Percentiles rank a stretch among this genome's conserved stretches.
These are phyloP conservation scores for Hippolais icterina DNA, from an alignment of 2,113 vertebrate genomes.

Conservation along the genomic window DNA sequence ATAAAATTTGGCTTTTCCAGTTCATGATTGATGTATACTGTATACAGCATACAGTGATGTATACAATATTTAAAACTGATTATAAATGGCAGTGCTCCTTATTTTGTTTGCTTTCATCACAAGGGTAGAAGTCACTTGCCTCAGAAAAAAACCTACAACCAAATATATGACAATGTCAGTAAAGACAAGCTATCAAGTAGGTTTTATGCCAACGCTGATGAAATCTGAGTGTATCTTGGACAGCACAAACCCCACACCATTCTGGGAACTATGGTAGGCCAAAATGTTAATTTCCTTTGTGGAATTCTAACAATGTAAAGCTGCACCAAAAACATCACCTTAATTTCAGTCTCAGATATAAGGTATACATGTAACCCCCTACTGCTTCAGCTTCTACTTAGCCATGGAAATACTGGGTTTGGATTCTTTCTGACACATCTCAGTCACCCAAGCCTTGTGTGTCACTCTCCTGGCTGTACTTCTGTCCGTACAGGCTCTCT, in stretches of 20 bases:
- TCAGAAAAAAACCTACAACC: neutral
- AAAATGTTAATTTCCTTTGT: neutral
- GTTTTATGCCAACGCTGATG: neutral
- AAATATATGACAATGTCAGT: neutral
- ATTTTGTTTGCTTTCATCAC: neutral
- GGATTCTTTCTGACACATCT: neutral
- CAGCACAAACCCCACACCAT: neutral
- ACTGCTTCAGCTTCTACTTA: neutral
- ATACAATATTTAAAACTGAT: neutral
- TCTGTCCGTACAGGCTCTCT: neutral
- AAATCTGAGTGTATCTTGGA: neutral
- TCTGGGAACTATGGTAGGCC: neutral
- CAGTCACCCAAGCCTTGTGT: accelerated
- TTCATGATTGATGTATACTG: neutral
- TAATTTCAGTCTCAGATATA: neutral
- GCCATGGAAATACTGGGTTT: neutral
- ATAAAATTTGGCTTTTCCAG: constrained; percentile 8
- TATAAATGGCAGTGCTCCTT: neutral
- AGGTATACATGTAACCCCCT: accelerated
- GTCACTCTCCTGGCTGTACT: neutral
- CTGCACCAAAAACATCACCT: neutral
- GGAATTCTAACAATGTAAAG: neutral
- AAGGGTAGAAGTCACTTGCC: neutral
- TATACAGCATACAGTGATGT: neutral
- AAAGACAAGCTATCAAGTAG: neutral